Percentiles rank a stretch among this genome's conserved stretches.
phyloP scores from a whole-genome alignment of 2,888 invertebrate genomes.

The Agrotis ipsilon region DNA sequence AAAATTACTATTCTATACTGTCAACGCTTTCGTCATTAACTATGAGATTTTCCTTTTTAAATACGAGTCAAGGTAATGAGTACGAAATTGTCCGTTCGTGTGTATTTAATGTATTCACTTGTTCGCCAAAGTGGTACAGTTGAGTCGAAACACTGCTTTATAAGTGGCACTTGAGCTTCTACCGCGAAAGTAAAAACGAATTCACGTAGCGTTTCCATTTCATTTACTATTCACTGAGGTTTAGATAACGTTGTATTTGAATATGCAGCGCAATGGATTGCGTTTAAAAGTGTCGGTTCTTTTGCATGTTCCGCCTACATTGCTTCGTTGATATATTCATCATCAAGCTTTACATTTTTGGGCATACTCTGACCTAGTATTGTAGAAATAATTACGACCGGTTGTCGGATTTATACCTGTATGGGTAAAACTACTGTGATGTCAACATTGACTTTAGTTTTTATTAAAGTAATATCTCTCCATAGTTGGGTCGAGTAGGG shows the following conservation, averaged over 20 bases:
- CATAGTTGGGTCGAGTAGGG: conserved; percentile 18
- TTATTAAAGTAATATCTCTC: conserved; percentile 25
- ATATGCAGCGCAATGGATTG: conserved; percentile 49
- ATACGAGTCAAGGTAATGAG: conserved; percentile 70
- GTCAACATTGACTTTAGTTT: conserved; percentile 43
- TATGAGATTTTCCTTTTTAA: conserved; percentile 51
- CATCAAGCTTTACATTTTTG: conserved; percentile 57
- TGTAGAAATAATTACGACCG: conserved; percentile 58
- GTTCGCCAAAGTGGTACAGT: conserved; percentile 65
- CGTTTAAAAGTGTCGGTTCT: conserved; percentile 25
- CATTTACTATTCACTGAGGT: conserved; percentile 37
- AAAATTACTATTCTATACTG: conserved; percentile 42
- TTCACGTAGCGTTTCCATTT: conserved; percentile 53
- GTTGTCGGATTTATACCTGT: conserved; percentile 50
- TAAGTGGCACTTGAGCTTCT: conserved; percentile 59
- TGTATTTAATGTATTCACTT: conserved; percentile 72
- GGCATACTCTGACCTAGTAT: conserved; percentile 63
- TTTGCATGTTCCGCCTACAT: conserved; percentile 46
- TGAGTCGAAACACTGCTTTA: conserved; percentile 53
- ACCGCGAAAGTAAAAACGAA: conserved; percentile 65
- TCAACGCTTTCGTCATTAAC: conserved; percentile 56
- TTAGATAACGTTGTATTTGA: conserved; percentile 12
- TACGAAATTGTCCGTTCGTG: conserved; percentile 67
- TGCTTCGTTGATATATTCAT: conserved; percentile 50
- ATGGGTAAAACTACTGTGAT: conserved; percentile 42